A percentile compares a stretch with the other conserved stretches of the same genome.
These are phyloP conservation scores for Aselliscus stoliczkanus DNA, from an alignment of 2,797 vertebrate genomes.

Conservation along the genomic window DNA sequence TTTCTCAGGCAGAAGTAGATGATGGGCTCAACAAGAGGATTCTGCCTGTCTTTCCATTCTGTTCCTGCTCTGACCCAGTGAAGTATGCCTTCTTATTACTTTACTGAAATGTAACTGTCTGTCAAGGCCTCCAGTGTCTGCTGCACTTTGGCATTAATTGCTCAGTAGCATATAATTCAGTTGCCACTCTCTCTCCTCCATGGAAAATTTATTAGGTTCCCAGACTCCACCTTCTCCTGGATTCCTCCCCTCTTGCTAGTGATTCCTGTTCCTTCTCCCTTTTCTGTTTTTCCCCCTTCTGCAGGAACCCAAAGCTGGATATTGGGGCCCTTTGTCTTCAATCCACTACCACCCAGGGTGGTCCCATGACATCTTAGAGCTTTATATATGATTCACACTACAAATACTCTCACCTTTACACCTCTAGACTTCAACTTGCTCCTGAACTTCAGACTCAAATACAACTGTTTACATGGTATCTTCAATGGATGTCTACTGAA, in stretches of 20 bases:
- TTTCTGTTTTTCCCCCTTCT: not conserved
- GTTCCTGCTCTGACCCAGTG: not conserved
- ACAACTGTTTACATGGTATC: not conserved
- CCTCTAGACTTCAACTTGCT: not conserved
- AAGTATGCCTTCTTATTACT: not conserved
- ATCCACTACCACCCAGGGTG: not conserved
- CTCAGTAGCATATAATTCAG: not conserved
- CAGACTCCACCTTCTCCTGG: not conserved
- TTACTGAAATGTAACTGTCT: not conserved
- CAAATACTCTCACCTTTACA: not conserved
- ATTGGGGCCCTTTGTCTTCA: not conserved
- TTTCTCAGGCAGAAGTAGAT: not conserved
- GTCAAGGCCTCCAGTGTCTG: not conserved
- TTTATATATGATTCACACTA: not conserved
- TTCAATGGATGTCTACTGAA: not conserved
- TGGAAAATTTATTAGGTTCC: not conserved
- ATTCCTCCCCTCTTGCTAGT: not conserved
- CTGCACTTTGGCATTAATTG: not conserved
- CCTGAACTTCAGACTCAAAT: not conserved
- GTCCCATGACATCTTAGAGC: not conserved
- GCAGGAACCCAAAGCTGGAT: not conserved
- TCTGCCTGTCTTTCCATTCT: not conserved
- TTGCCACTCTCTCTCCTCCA: not conserved
- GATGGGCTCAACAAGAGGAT: not conserved
- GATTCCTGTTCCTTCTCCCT: not conserved